Percentiles rank a stretch among this genome's conserved stretches.
These are phyloP conservation scores for Andrena bucephala DNA, from an alignment of 2,888 invertebrate species.

Conservation along the genomic window DNA sequence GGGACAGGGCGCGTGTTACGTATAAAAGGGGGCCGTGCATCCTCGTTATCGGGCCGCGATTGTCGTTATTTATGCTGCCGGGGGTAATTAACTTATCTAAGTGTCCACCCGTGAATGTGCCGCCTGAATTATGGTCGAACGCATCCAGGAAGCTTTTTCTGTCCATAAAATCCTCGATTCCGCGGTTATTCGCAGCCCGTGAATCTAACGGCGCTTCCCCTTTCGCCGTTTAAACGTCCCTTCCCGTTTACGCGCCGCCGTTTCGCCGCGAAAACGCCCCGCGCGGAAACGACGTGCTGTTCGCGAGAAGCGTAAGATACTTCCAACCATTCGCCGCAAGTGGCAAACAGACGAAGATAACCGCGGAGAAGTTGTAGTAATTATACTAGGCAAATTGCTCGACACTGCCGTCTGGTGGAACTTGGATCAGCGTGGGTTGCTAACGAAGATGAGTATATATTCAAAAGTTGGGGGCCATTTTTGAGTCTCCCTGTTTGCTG, in stretches of 20 bases:
- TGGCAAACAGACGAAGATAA: no score
- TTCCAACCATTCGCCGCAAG: no score
- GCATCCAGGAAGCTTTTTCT: constrained; percentile 59
- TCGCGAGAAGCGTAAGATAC: neutral
- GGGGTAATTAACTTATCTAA: constrained; percentile 74
- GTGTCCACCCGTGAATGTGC: constrained; percentile 60
- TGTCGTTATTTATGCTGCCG: constrained; percentile 71
- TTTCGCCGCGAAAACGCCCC: neutral
- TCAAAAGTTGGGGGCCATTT: no score
- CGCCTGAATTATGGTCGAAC: constrained; percentile 60
- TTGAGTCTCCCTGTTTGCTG: no score
- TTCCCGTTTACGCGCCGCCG: constrained; percentile 8
- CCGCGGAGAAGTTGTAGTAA: no score
- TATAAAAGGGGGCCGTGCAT: constrained; percentile 62
- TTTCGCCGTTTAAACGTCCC: constrained; percentile 20
- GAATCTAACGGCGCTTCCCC: constrained; percentile 42
- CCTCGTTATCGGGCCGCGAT: constrained; percentile 68
- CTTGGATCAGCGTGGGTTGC: no score
- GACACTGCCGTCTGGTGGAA: no score
- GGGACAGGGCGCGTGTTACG: constrained; percentile 33
- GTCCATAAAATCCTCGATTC: constrained; percentile 56
- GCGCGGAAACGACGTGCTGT: neutral
- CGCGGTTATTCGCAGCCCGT: constrained; percentile 57
- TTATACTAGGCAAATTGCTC: no score
- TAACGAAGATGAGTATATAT: no score